phyloP scores from a whole-genome alignment of 2,888 invertebrate species.

The Sericinus montela region DNA sequence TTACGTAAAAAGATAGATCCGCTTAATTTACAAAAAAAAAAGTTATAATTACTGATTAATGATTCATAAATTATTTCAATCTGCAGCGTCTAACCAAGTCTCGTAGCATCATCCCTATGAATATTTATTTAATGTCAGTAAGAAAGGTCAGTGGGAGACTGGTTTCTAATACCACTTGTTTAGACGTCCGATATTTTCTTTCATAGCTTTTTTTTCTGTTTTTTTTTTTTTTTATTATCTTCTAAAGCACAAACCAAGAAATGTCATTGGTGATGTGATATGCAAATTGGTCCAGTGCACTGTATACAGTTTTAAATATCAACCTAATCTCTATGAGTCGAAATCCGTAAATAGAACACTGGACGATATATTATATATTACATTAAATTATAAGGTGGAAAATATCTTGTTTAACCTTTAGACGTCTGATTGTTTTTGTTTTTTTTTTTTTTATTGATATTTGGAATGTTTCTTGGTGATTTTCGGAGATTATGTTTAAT shows the following conservation, averaged over 20 bases:
- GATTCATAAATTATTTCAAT: conserved; percentile 7
- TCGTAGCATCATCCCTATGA: conserved; percentile 12
- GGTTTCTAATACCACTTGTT: conserved; percentile 28
- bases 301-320: conserved; percentile 18
- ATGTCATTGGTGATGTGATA: conserved; percentile 6
- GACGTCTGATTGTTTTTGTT: conserved; percentile 4
- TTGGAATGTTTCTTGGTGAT: too few relatives aligned
- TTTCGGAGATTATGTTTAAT: neutral
- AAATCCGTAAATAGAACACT: neutral
- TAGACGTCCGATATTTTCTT: neutral
- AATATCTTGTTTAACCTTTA: conserved; percentile 12
- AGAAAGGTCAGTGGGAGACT: conserved; percentile 28
- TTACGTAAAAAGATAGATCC: conserved; percentile 1
- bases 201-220: neutral
- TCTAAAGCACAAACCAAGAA: conserved; percentile 4
- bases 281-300: neutral
- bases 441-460: neutral
- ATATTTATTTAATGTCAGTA: conserved; percentile 19
- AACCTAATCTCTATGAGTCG: neutral
- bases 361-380: conserved; percentile 1
- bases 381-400: neutral
- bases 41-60: conserved; percentile 14
- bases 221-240: neutral
- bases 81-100: conserved; percentile 7
- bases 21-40: neutral